Evolutionary conservation across 2,797 vertebrate genomes (phyloP).

Genomic region (Gadopsis marmoratus): DNA sequence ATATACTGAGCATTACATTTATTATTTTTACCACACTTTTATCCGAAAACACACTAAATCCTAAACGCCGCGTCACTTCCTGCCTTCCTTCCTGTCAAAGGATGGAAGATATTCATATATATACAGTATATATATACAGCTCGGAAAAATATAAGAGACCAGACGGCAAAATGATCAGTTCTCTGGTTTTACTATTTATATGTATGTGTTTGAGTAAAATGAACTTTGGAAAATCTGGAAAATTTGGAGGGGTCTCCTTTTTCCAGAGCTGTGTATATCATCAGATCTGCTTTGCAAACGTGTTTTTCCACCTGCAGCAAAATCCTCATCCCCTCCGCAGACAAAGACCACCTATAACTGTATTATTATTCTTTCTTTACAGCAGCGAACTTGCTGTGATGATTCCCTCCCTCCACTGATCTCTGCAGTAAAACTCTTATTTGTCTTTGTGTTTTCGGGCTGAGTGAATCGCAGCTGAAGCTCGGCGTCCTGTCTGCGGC

Average conservation of each 20-base stretch:
- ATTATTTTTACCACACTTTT: no score
- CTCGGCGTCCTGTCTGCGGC: background rate
- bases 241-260: no score
- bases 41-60: background rate
- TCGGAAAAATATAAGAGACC: no score
- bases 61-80: background rate
- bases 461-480: background rate
- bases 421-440: slow-evolving; percentile 29
- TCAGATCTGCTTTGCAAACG: background rate
- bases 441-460: slow-evolving; percentile 2
- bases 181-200: no score
- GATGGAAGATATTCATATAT: no score
- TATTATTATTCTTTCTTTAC: background rate
- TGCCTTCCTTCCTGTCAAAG: background rate
- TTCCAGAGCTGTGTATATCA: no score
- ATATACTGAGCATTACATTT: no score
- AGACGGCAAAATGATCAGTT: no score
- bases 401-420: slow-evolving; percentile 25
- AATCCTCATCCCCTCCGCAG: background rate
- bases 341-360: background rate
- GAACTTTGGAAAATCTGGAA: no score
- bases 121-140: no score
- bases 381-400: background rate
- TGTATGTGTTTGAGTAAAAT: no score
- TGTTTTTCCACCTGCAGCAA: background rate